Conservation (phyloP, 1,140 invertebrate species). For the Drosophila nasuta region DNA sequence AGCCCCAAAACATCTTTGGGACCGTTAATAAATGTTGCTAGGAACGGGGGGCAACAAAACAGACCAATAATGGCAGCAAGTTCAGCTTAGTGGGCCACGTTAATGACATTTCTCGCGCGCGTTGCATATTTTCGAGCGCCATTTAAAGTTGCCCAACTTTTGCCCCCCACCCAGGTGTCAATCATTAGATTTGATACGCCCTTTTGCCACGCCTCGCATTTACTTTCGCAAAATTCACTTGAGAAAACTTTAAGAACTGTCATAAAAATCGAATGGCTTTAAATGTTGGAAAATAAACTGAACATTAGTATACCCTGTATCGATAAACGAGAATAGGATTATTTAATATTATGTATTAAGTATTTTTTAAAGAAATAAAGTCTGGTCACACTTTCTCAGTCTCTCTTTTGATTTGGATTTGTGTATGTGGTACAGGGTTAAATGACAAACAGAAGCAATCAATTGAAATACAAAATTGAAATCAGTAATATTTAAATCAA, state of each 20-base stretch:
- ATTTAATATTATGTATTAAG: too few species aligned
- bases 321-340: too few species aligned
- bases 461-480: too few species aligned
- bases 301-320: too few species aligned
- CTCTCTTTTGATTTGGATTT: too few species aligned
- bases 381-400: too few species aligned
- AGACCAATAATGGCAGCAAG: slow-evolving; percentile 48
- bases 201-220: slow-evolving; percentile 12
- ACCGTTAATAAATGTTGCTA: slow-evolving; percentile 45
- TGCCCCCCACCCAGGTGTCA: slow-evolving; percentile 46
- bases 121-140: slow-evolving; percentile 38
- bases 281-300: too few species aligned
- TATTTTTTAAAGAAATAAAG: too few species aligned
- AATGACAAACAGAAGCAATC: too few species aligned
- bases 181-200: slow-evolving; percentile 56
- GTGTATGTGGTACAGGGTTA: too few species aligned
- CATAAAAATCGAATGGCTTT: slow-evolving; percentile 25
- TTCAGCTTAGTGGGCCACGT: slow-evolving; percentile 48
- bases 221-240: background rate
- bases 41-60: slow-evolving; percentile 33
- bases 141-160: slow-evolving; percentile 36
- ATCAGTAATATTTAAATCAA: too few species aligned
- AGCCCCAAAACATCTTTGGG: slow-evolving; percentile 65
- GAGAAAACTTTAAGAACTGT: slow-evolving; percentile 31
- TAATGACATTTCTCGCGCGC: slow-evolving; percentile 57